phyloP scores from a whole-genome alignment of 2,797 vertebrate species.

The Schizothorax lantsangensis region DNA sequence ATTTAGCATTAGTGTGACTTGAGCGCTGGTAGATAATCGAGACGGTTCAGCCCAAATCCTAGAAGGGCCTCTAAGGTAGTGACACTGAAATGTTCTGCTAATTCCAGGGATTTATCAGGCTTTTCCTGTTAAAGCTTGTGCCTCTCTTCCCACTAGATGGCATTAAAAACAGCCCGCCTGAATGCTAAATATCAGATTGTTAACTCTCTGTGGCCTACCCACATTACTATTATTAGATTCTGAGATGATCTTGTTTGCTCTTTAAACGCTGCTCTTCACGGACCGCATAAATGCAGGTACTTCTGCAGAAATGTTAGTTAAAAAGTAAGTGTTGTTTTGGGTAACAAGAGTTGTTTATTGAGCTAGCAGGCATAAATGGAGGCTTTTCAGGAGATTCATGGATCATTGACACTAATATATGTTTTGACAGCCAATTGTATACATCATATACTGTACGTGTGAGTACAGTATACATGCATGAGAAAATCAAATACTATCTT shows the following conservation, averaged over 20 bases:
- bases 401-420: neutral
- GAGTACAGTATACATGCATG: neutral
- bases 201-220: neutral
- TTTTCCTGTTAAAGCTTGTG: conserved; percentile 18
- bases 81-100: conserved; percentile 42
- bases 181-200: neutral
- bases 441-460: neutral
- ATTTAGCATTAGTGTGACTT: conserved; percentile 2
- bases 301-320: conserved; percentile 33
- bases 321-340: neutral
- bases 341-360: neutral
- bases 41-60: conserved; percentile 11
- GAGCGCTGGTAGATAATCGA: conserved; percentile 9
- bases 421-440: neutral
- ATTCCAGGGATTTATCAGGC: conserved; percentile 47
- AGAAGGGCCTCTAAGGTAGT: conserved; percentile 18
- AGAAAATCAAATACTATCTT: neutral
- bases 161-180: conserved; percentile 29
- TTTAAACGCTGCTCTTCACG: neutral
- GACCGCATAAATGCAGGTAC: conserved; percentile 3
- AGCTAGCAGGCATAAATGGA: neutral
- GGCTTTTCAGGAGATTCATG: neutral
- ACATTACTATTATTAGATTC: conserved; percentile 8
- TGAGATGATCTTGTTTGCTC: neutral
- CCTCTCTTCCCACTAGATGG: conserved; percentile 19